Base-by-base conservation (phyloP, 2,797 vertebrate species). In the Dallia pectoralis region DNA sequence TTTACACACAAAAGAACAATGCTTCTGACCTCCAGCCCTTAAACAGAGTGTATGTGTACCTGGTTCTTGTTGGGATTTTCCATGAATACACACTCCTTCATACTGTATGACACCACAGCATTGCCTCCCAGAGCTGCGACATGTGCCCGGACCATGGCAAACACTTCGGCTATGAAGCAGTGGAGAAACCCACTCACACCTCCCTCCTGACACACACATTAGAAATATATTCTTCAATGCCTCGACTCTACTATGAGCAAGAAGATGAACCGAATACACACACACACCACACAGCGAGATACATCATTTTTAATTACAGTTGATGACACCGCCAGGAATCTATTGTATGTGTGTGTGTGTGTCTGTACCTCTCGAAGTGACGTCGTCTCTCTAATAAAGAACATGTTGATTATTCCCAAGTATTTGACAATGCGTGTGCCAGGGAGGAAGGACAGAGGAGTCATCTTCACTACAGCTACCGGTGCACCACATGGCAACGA, bases 321-420 rank as follows among this genome's bases (percentile, higher is more conserved):
- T n/a, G 63, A 53, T 53, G 51, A 53, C 51, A 53, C 51, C 18
- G 4, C 18, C 63, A 66, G 19, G 36, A 40, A n/a, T 47, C 3
- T 25, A 11, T 47, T 47, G 3, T 25, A 11, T 47, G 2, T 53
- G 25, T 19, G 33, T 71, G 56, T 18, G 8, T 48, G 44, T 27
- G 19, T 30, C 44, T 12, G 59, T 44, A 99, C 98, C 97, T 99
- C 98, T 47, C 97, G 95, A 66, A 99, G 90, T 1, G 97, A 99
- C 33, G 97, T 97, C 0, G 98, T 99, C 91, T 99, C 98, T 77
- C 98, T 89, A 82, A 99, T 99, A 80, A 99, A 99, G 89, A 99
- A 99, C 97, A 99, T 99, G 90, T 99, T 99, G 92, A 99, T 99
- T 89, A 99, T 99, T 19, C 98, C 98, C 0, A 99, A 95, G 75